Evolutionary conservation across 35 echinoderm and acorn worm species (phyloP).

Genomic region (Heliocidaris erythrogramma): DNA sequence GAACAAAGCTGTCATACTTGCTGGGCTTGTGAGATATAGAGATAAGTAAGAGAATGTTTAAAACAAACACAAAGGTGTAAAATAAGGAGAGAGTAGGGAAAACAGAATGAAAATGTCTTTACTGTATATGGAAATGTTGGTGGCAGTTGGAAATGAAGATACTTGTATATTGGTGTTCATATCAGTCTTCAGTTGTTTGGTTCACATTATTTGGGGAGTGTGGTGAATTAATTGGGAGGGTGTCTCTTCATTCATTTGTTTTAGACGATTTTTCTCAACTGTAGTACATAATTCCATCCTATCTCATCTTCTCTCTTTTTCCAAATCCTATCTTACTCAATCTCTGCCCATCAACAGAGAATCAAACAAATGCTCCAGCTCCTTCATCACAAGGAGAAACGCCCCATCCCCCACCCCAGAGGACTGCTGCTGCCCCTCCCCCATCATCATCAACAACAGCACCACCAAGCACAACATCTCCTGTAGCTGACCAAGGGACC

Average conservation of each 20-base stretch:
- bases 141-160: neutral
- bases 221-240: neutral
- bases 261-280: neutral
- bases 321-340: neutral
- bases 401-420: constrained; percentile 45
- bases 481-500: neutral
- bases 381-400: neutral
- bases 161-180: neutral
- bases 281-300: neutral
- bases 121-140: no score
- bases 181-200: neutral
- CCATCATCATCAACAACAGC: constrained; percentile 13
- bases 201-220: neutral
- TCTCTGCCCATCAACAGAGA: constrained; percentile 22
- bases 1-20: neutral
- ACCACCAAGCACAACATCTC: neutral
- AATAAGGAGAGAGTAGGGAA: no score
- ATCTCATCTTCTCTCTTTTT: neutral
- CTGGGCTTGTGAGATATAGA: neutral
- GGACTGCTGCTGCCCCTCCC: constrained; percentile 52
- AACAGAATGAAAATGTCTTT: no score
- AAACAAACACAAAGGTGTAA: neutral
- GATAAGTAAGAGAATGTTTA: neutral
- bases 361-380: constrained; percentile 24
- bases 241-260: neutral